A percentile compares a stretch with the other conserved stretches of the same genome.
Evolutionary conservation across 2,888 invertebrate genomes (phyloP).

Genomic region (Emesis russula): DNA sequence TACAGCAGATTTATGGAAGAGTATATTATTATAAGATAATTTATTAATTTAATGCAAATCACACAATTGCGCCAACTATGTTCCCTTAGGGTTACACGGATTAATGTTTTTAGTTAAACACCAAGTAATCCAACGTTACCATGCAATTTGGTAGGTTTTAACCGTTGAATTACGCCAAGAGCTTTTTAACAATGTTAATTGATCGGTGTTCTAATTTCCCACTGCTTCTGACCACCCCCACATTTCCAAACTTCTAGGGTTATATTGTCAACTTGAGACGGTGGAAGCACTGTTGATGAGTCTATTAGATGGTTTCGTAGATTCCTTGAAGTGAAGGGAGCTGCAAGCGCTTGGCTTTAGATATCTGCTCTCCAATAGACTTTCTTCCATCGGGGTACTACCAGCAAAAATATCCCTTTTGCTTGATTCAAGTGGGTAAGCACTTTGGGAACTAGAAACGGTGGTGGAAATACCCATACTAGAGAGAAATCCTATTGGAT

Average conservation of each 20-base stretch:
- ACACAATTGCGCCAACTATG: constrained; percentile 27
- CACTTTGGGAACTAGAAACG: constrained; percentile 71
- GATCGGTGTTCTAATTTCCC: constrained; percentile 19
- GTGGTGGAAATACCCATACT: constrained; percentile 79
- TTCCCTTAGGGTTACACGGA: constrained; percentile 20
- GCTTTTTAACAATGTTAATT: constrained; percentile 16
- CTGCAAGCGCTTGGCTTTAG: constrained; percentile 38
- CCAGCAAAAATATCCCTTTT: not conserved
- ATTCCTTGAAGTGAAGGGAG: constrained; percentile 59
- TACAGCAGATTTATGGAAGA: constrained; percentile 72
- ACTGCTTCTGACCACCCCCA: constrained; percentile 72
- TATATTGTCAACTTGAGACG: constrained; percentile 51
- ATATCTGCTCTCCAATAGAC: constrained; percentile 53
- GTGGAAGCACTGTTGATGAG: constrained; percentile 53
- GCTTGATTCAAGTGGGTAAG: constrained; percentile 74
- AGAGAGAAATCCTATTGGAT: constrained; percentile 54
- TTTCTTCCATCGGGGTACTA: constrained; percentile 37
- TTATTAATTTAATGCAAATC: constrained; percentile 8
- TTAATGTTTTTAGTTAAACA: constrained; percentile 13
- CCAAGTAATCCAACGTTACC: constrained; percentile 51
- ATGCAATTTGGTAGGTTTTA: constrained; percentile 52
- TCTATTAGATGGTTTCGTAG: constrained; percentile 66
- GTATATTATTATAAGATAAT: constrained; percentile 58
- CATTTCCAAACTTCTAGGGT: constrained; percentile 76
- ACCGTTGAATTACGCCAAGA: constrained; percentile 51